phyloP scores from a whole-genome alignment of 2,113 vertebrate species.

The Myanophis thanlyinensis region DNA sequence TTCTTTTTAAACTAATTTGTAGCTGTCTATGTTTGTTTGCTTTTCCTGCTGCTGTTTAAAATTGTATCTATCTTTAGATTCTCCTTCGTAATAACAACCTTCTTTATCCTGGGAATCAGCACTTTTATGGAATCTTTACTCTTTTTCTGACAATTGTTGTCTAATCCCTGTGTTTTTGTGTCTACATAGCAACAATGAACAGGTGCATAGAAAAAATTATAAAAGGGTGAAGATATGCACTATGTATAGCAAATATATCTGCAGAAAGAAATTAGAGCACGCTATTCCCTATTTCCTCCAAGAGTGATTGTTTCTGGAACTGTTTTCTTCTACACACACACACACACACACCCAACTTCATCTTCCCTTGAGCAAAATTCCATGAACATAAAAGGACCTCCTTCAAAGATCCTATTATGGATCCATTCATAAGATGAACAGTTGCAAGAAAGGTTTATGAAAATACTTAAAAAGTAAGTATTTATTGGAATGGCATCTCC shows the following conservation, averaged over 20 bases:
- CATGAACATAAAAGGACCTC: constrained; percentile 1
- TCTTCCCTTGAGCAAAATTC: neutral
- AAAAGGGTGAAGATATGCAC: neutral
- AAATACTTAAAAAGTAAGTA: neutral
- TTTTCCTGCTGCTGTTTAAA: neutral
- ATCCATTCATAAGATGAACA: neutral
- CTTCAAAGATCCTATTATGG: neutral
- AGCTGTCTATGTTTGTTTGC: neutral
- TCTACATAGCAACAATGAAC: neutral
- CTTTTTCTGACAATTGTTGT: neutral
- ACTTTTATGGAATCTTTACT: neutral
- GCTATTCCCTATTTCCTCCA: neutral
- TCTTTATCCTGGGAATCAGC: neutral
- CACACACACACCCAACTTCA: too few species aligned
- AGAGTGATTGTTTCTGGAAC: neutral
- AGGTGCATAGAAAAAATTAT: neutral
- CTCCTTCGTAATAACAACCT: neutral
- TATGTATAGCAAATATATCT: neutral
- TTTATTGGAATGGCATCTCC: neutral
- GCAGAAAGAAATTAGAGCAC: neutral
- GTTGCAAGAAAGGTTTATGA: neutral
- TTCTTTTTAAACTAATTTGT: neutral
- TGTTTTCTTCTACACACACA: neutral
- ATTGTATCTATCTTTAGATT: neutral
- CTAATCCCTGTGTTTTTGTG: neutral